A percentile compares a stretch with the other conserved stretches of the same genome.
phyloP scores from a whole-genome alignment of 2,888 invertebrate genomes.

The Neuroscelio doddi region DNA sequence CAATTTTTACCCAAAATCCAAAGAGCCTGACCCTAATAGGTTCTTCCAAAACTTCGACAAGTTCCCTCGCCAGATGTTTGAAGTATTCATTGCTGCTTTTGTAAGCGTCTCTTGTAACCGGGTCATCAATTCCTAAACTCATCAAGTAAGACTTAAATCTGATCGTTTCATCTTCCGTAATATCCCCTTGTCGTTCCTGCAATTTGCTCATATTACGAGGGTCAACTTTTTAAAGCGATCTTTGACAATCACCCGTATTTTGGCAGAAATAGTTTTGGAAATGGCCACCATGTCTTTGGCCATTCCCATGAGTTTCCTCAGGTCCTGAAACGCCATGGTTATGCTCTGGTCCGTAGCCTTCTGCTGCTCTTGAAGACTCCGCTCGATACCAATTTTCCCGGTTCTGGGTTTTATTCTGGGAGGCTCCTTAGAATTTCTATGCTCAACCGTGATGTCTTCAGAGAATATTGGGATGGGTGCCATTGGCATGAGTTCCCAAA shows the following conservation, averaged over 20 bases:
- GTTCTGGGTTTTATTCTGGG: conserved; percentile 81
- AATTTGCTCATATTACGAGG: conserved; percentile 61
- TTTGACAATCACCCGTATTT: conserved; percentile 81
- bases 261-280: conserved; percentile 92
- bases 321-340: conserved; percentile 94
- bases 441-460: conserved; percentile 27
- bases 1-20: background rate
- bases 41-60: conserved; percentile 85
- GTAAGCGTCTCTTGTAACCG: conserved; percentile 93
- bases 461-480: conserved; percentile 32
- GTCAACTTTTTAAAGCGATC: conserved; percentile 47
- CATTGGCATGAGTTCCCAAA: conserved; percentile 76
- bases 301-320: conserved; percentile 94
- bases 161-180: conserved; percentile 97
- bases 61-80: conserved; percentile 87
- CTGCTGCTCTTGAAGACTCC: conserved; percentile 91
- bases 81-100: conserved; percentile 90
- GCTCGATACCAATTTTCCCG: conserved; percentile 97
- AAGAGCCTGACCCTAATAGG: conserved; percentile 80
- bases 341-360: conserved; percentile 94
- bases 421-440: conserved; percentile 36
- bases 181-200: conserved; percentile 92
- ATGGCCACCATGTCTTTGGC: conserved; percentile 98
- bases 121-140: conserved; percentile 98
- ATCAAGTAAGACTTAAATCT: conserved; percentile 96